Base-by-base conservation (phyloP, 2,888 invertebrate genomes). In the Lochmaea capreae region DNA sequence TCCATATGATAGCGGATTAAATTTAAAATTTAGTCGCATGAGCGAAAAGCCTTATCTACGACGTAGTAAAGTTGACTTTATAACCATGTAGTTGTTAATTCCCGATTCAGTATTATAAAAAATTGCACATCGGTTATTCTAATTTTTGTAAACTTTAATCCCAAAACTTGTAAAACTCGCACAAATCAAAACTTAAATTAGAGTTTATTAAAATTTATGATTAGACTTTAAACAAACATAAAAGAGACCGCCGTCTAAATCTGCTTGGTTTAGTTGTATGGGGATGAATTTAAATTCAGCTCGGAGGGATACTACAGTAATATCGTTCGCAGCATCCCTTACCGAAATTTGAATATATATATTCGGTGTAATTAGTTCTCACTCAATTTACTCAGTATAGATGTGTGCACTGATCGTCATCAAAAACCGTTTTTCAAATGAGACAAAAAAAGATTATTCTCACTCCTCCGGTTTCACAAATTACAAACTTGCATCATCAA, bases 321-420 rank as follows among this genome's bases (percentile, higher is more conserved):
- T 71, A 74, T 74, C 71, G 72, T 67, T 67, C 43, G 54, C 54
- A 18, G 54, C 54, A 18, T 59, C 69, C 68, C 69, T 52, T 58
- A 46, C 58, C 62, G 42, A 71, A 71, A 71, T 71, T 71, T 71
- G 71, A 71, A 71, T 71, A 65, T 72, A 65, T 72, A 65, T 72
- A 74, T 74, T 72, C 74, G 49, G 18, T 42, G 65, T 74, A 71
- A 74, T 74, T 74, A 74, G 74, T 74, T 73, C 73, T 65, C 73
- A 68, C 71, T 71, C 70, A 74, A 71, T 71, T 71, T 54, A 67
- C 72, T 72, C 67, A 6, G 43, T 63, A 43, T 43, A 63, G 43
- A 63, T 63, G 62, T 43, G 43, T 12, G 62, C 62, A 18, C 61
- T n/a, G 33, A 33, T 33, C 61, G 9, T 59, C 59, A 39, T 59